Conservation (phyloP, 2,888 invertebrate genomes). For the Chrysomela aeneicollis region DNA sequence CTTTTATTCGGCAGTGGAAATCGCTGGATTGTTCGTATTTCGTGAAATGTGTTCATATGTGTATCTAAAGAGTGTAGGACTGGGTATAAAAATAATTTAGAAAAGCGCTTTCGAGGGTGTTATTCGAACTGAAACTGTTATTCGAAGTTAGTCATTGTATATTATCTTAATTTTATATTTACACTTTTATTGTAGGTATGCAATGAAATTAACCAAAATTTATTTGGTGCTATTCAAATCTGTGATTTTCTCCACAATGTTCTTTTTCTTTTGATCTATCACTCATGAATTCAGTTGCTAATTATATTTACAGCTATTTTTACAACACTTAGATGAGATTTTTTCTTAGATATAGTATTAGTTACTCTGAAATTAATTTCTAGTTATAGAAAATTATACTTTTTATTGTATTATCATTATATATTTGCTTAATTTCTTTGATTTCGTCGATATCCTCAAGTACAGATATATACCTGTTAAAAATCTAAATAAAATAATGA, state of each 20-base stretch:
- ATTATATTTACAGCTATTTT: conserved; percentile 4
- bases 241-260: conserved; percentile 54
- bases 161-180: neutral
- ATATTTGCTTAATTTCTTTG: neutral
- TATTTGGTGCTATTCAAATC: conserved; percentile 62
- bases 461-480: neutral
- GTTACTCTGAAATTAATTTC: neutral
- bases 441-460: conserved; percentile 19
- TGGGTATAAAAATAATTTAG: neutral
- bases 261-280: neutral
- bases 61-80: neutral
- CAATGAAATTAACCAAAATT: conserved; percentile 54
- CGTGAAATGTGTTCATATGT: neutral
- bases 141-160: neutral
- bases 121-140: neutral
- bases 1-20: neutral
- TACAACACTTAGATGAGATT: neutral
- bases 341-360: neutral
- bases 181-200: conserved; percentile 13
- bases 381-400: conserved; percentile 10
- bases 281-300: neutral
- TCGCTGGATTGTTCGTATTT: neutral
- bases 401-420: conserved; percentile 10
- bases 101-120: neutral
- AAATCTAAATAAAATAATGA: too few species aligned